Evolutionary conservation across 2,797 vertebrate genomes (phyloP), one percentile per base, ranked within the genome.

Genomic region (Masticophis lateralis): DNA sequence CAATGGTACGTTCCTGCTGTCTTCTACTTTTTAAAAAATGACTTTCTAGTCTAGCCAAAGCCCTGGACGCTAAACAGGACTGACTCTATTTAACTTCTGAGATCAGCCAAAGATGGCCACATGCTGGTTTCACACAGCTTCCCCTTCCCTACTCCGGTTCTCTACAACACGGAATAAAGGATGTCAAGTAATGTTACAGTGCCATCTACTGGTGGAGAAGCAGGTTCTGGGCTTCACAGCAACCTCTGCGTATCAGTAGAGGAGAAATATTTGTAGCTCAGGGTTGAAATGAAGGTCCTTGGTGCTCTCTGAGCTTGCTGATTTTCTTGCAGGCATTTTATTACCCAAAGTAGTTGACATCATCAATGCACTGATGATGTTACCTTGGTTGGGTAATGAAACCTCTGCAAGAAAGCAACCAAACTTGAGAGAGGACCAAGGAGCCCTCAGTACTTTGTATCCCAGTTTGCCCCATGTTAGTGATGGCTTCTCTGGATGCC

Each of bases 171-270:
- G 1, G 10, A 3, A 55, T 3, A 22, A 22, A 11, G 3, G 53
- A 2, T 27, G 28, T n/a, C 90, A 53, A 56, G 90, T 63, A 94
- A 12, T 93, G 69, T 7, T 25, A 94, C 5, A 91, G 95, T 93
- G 57, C 96, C 97, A 96, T 43, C 97, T 97, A 27, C 92, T 86
- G 37, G 20, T 47, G 74, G 74, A 83, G 74, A 83, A 83, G 10
- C 9, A 83, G 20, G 10, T 83, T 47, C 37, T 47, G 74, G 74
- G 10, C 37, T 43, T 83, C 74, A 83, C 10, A 25, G 16, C 20
- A 25, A 83, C 18, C 4, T 47, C 25, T 47, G 4, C 0, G n/a
- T 16, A 74, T 9, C 66, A 37, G 20, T 3, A 37, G 32, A 32
- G n/a, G 63, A 32, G n/a, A 69, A 51, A 37, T 74, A 37, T 74